Evolutionary conservation across 2,113 vertebrate species (phyloP).

Genomic region (Hipposideros armiger): DNA sequence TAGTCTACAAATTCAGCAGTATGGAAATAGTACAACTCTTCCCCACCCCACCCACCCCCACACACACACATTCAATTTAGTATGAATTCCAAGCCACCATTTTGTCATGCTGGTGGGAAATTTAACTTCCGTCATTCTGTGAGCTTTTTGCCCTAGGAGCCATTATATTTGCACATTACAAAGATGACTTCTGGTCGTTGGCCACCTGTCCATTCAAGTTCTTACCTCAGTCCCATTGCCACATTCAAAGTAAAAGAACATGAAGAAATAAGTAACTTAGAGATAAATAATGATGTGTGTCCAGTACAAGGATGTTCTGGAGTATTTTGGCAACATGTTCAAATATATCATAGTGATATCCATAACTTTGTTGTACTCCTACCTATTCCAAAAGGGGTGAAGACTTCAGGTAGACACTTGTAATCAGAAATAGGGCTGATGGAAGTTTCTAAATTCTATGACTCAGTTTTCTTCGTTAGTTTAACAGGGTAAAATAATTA

Average conservation of each 20-base stretch:
- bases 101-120: neutral
- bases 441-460: neutral
- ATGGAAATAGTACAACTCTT: neutral
- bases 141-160: neutral
- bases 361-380: neutral
- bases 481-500: neutral
- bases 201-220: neutral
- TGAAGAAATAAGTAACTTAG: neutral
- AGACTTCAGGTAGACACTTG: neutral
- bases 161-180: neutral
- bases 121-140: neutral
- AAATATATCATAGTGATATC: neutral
- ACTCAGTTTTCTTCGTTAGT: conserved; percentile 18
- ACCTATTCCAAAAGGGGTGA: neutral
- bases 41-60: too few relatives aligned
- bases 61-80: neutral
- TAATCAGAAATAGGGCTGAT: neutral
- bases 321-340: neutral
- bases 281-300: neutral
- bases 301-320: neutral
- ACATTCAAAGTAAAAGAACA: neutral
- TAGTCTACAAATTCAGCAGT: neutral
- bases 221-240: neutral
- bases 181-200: neutral
- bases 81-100: neutral